These are phyloP conservation scores for Ciona savignyi DNA, from an alignment of 23 tunicate species.

Conservation along the genomic window DNA sequence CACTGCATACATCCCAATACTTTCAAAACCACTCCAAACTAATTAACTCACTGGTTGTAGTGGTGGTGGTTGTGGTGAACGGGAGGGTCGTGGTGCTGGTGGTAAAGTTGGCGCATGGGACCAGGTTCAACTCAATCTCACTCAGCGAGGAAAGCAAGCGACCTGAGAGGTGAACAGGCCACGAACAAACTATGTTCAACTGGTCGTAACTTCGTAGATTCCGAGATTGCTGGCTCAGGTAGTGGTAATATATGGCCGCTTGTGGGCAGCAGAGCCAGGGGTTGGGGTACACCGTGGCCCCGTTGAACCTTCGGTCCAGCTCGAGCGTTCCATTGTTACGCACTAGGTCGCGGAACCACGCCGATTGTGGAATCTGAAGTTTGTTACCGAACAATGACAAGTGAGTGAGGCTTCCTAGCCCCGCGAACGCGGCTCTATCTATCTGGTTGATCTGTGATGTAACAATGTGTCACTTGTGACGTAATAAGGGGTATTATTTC, in stretches of 20 bases:
- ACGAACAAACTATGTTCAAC: constrained; percentile 27
- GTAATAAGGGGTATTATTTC: no score
- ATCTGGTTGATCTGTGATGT: neutral
- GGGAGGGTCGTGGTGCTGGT: constrained; percentile 18
- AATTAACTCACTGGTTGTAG: no score
- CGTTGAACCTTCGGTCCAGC: constrained; percentile 10
- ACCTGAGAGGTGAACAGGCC: constrained; percentile 39
- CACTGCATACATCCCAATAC: no score
- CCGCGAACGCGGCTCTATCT: constrained; percentile 19
- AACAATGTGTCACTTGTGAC: no score
- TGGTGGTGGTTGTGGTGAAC: no score
- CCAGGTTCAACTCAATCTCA: constrained; percentile 1
- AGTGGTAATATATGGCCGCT: constrained; percentile 12
- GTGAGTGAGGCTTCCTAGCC: constrained; percentile 17
- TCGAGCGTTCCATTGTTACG: constrained; percentile 31
- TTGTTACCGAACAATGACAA: constrained; percentile 51
- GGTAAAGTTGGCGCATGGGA: constrained; percentile 12
- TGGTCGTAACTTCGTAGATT: constrained; percentile 24
- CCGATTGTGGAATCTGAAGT: constrained; percentile 6
- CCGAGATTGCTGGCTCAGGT: neutral
- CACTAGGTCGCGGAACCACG: constrained; percentile 29
- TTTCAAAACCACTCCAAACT: no score
- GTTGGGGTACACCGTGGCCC: constrained; percentile 18
- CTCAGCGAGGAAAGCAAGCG: constrained; percentile 16
- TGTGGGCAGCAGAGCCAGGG: constrained; percentile 54